Evolutionary conservation across 1,140 invertebrate species (phyloP).

Genomic region (Rhynchophorus ferrugineus): DNA sequence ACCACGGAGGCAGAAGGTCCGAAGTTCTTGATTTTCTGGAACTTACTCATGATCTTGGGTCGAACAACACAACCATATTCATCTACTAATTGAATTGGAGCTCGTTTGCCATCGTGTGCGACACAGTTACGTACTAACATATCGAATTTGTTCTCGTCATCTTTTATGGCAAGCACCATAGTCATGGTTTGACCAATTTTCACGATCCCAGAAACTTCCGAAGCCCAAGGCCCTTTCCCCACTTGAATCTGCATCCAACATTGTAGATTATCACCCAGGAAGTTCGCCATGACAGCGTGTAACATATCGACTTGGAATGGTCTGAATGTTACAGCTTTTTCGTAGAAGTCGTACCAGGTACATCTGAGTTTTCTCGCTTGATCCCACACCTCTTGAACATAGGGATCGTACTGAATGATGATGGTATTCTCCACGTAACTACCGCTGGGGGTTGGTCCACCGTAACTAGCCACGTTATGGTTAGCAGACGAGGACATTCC

Average conservation of each 20-base stretch:
- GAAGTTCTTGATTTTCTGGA: slow-evolving; percentile 95
- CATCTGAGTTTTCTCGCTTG: slow-evolving; percentile 77
- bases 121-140: slow-evolving; percentile 92
- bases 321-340: slow-evolving; percentile 87
- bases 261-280: slow-evolving; percentile 88
- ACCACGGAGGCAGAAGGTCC: slow-evolving; percentile 88
- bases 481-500: slow-evolving; percentile 84
- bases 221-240: slow-evolving; percentile 90
- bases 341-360: slow-evolving; percentile 93
- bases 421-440: slow-evolving; percentile 93
- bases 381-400: slow-evolving; percentile 88
- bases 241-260: slow-evolving; percentile 97
- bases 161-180: slow-evolving; percentile 90
- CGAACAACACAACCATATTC: slow-evolving; percentile 85
- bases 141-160: slow-evolving; percentile 92
- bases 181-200: slow-evolving; percentile 96
- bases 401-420: slow-evolving; percentile 90
- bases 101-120: slow-evolving; percentile 86
- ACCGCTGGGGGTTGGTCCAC: slow-evolving; percentile 74
- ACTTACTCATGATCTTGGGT: slow-evolving; percentile 90
- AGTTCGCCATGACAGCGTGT: slow-evolving; percentile 88
- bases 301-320: slow-evolving; percentile 93
- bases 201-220: slow-evolving; percentile 88
- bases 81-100: slow-evolving; percentile 87
- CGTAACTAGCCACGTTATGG: slow-evolving; percentile 69